phyloP scores from a whole-genome alignment of 2,888 invertebrate species.

The Sinelater perroti region DNA sequence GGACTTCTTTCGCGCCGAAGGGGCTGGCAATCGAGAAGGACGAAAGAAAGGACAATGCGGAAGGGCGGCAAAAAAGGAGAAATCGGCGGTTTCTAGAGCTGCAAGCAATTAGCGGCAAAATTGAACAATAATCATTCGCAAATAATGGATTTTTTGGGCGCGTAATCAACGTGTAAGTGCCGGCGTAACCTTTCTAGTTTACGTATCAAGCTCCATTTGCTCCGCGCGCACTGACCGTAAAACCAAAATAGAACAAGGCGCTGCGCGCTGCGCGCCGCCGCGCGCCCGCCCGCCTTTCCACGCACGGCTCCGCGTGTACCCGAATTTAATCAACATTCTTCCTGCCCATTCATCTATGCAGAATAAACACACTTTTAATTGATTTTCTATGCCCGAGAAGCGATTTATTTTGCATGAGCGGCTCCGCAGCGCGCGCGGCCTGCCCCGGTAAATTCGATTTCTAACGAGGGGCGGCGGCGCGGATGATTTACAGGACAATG shows the following conservation, averaged over 20 bases:
- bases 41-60: too few relatives aligned
- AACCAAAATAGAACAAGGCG: conserved; percentile 40
- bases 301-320: conserved; percentile 28
- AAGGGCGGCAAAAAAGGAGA: too few relatives aligned
- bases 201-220: conserved; percentile 37
- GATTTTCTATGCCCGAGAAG: conserved; percentile 40
- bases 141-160: too few relatives aligned
- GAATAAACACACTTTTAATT: conserved; percentile 44
- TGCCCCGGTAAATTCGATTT: conserved; percentile 29
- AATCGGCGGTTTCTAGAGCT: too few relatives aligned
- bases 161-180: too few relatives aligned
- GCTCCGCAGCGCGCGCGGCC: too few relatives aligned
- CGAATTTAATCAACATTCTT: conserved; percentile 45
- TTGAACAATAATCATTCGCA: too few relatives aligned
- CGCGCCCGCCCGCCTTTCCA: too few relatives aligned
- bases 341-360: conserved; percentile 43
- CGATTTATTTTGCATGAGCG: conserved; percentile 38
- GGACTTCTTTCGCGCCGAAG: too few relatives aligned
- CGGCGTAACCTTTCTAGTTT: conserved; percentile 33
- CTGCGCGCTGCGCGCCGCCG: conserved; percentile 36
- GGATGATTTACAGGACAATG: conserved; percentile 51
- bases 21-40: too few relatives aligned
- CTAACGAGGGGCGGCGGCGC: conserved; percentile 35
- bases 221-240: conserved; percentile 35
- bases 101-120: too few relatives aligned